phyloP scores from a whole-genome alignment of 1,140 invertebrate species.

The Antheraea mylitta region DNA sequence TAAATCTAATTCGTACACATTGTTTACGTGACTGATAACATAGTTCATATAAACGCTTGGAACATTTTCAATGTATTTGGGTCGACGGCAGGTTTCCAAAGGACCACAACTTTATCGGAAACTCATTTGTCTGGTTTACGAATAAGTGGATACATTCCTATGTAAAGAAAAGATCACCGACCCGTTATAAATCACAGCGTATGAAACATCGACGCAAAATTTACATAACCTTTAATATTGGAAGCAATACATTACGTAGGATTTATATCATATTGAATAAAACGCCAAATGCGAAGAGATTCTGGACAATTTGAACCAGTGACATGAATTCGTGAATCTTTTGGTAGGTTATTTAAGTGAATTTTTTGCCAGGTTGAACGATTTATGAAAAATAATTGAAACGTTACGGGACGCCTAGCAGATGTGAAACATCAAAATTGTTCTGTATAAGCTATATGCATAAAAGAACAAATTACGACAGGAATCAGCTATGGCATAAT shows the following conservation, averaged over 20 bases:
- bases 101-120: constrained; percentile 3
- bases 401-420: too few species aligned
- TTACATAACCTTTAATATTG: neutral
- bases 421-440: too few species aligned
- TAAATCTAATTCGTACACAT: neutral
- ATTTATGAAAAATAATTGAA: too few species aligned
- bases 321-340: too few species aligned
- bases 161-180: neutral
- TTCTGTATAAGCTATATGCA: too few species aligned
- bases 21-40: neutral
- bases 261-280: neutral
- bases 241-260: neutral
- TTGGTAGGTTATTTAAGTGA: too few species aligned
- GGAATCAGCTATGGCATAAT: too few species aligned
- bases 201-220: neutral
- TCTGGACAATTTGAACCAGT: too few species aligned
- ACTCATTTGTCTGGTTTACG: constrained; percentile 4
- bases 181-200: neutral
- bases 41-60: neutral
- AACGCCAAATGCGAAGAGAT: too few species aligned
- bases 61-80: neutral
- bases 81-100: neutral
- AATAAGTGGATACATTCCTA: constrained; percentile 1
- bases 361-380: too few species aligned
- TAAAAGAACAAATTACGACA: too few species aligned